Evolutionary conservation across 2,888 invertebrate genomes (phyloP), one percentile per base, ranked within the genome.

Genomic region (Acleris laterana): DNA sequence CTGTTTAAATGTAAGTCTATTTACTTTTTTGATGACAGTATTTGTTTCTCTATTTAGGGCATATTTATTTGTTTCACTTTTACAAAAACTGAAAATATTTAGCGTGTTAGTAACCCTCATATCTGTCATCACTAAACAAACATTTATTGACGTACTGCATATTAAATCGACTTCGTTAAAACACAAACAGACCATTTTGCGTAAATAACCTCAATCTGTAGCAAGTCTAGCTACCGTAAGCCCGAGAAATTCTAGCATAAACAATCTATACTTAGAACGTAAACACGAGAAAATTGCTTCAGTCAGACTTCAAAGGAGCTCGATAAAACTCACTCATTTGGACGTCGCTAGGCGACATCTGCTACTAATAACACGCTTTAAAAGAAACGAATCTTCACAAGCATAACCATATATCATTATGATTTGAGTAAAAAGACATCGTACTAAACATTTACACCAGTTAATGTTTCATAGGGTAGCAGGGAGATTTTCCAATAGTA

Each of bases 271-370:
- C 81, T 81, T 77, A 80, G 77, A 79, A 77, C 74, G 79, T 79
- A 85, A 83, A 84, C 80, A 83, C 71, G 75, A 77, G 77, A 80
- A 84, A 86, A 84, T 86, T 81, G 79, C 83, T 84, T 76, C 77
- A 78, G 79, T 74, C 83, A n/a, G 79, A 89, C 86, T 85, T 89
- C 88, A 89, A 89, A 89, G 88, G 81, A 79, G 77, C 81, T 79
- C 78, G 81, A 85, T 87, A 85, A 85, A 85, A 84, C 78, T 81
- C 79, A 82, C 82, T 84, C 85, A 84, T 85, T 84, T 81, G 80
- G 83, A 79, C 83, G 82, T 81, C 75, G 80, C 76, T 75, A 71
- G 77, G 82, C 76, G 80, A 77, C 87, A 87, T 89, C 84, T 88
- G 87, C 72, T 85, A 77, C 77, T 83, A 83, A 89, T 88, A 89